A percentile compares a stretch with the other conserved stretches of the same genome.
Conservation (phyloP, 2,797 vertebrate species). For the Zenarchopterus dispar region DNA sequence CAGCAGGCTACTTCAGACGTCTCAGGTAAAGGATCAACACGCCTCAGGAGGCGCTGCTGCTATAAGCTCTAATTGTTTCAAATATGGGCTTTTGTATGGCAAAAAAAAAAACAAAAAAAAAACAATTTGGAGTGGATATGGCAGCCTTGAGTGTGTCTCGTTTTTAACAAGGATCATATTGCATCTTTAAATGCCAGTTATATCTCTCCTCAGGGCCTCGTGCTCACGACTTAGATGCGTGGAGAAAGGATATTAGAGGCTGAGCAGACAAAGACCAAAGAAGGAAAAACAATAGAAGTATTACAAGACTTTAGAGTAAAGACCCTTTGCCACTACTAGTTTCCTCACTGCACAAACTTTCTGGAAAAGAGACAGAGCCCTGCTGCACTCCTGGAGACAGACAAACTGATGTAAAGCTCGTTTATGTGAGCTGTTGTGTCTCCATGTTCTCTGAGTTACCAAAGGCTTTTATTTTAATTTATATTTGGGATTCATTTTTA, state of each 20-base stretch:
- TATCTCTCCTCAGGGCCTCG: not conserved
- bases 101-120: too few relatives aligned
- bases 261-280: not conserved
- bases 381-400: not conserved
- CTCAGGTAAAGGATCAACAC: not conserved
- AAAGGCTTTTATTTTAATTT: too few relatives aligned
- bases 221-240: not conserved
- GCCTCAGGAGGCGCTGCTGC: slow-evolving; percentile 1
- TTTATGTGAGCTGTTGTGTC: not conserved
- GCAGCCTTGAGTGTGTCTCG: slow-evolving; percentile 6
- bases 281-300: not conserved
- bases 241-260: not conserved
- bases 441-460: too few relatives aligned
- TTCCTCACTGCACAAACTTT: not conserved
- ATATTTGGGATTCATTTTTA: too few relatives aligned
- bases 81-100: not conserved
- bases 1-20: not conserved
- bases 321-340: not conserved
- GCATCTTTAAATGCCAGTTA: slow-evolving; percentile 8
- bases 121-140: not conserved
- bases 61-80: slow-evolving; percentile 14
- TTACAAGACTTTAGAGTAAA: not conserved
- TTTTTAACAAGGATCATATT: slow-evolving; percentile 6
- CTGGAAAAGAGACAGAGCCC: not conserved
- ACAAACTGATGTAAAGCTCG: not conserved